phyloP scores from a whole-genome alignment of 2,797 vertebrate genomes.

The Chaunax sp. region DNA sequence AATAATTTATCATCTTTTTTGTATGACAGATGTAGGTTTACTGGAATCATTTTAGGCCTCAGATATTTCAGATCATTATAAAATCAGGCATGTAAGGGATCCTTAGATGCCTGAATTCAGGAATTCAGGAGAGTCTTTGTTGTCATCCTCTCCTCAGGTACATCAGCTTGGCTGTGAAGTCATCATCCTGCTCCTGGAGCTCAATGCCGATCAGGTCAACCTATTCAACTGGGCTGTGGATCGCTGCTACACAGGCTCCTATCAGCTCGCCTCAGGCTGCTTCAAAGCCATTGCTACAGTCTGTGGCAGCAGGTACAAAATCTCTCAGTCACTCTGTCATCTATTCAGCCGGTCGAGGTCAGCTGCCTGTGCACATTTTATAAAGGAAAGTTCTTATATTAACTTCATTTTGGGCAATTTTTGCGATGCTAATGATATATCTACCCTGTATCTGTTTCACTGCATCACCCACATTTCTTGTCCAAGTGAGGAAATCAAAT shows the following conservation, averaged over 20 bases:
- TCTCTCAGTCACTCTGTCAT: neutral
- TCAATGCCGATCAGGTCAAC: conserved; percentile 96
- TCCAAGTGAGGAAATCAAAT: conserved; percentile 32
- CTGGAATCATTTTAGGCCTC: conserved; percentile 18
- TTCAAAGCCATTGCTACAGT: conserved; percentile 98
- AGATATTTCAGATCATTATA: conserved; percentile 14
- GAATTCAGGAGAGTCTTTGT: neutral
- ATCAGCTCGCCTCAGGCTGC: conserved; percentile 95
- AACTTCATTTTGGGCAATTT: neutral
- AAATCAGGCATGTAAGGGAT: neutral
- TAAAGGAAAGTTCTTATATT: neutral
- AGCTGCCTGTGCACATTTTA: neutral
- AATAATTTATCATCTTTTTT: conserved; percentile 20
- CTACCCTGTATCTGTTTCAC: neutral
- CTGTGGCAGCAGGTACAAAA: conserved; percentile 92
- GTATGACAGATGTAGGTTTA: conserved; percentile 17
- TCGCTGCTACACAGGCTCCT: conserved; percentile 96
- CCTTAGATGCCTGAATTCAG: neutral
- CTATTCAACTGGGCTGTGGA: conserved; percentile 99
- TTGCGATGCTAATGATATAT: neutral
- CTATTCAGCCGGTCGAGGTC: neutral
- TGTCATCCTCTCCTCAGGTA: conserved; percentile 81
- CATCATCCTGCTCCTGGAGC: conserved; percentile 92
- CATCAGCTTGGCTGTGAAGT: conserved; percentile 98
- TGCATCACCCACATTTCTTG: conserved; percentile 16